Evolutionary conservation across 2,888 invertebrate species (phyloP), one percentile per base, ranked within the genome.

Genomic region (Epinotia bilunana): DNA sequence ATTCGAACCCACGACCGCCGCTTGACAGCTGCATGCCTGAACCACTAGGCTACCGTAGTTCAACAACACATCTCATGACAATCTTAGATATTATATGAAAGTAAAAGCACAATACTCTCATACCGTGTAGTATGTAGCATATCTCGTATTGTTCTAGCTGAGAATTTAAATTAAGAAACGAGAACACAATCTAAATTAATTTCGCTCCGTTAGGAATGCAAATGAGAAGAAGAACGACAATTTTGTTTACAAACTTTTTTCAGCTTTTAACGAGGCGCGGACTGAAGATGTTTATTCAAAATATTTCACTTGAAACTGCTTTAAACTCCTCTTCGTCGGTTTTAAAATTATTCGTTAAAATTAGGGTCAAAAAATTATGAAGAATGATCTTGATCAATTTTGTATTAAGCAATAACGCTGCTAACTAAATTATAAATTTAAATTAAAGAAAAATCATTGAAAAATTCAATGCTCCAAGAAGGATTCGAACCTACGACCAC

Each of bases 121-220:
- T 7, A 43, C 55, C n/a, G 16, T 20, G 43, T 3, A 9, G 6
- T 39, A 43, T 39, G 57, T 7, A 68, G 57, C 58, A 58, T 58
- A 46, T 60, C 43, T 6, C 58, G 43, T 58, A 60, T 69, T 69
- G 58, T 69, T 69, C 46, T 23, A 69, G 69, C 5, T 4, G 43
- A n/a, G 69, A 69, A 69, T 60, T 69, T 12, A 60, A 46, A 69
- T 58, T 60, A 60, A 69, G 69, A 58, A 60, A 69, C n/a, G 60
- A 60, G 60, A 46, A 46, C 69, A 60, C 69, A 60, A 43, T 46
- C 61, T 53, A 28, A 68, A 73, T 73, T 73, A 73, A 73, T 73
- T 60, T 61, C 53, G 39, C 67, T 62, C 53, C 43, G 67, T 68
- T 73, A 67, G 67, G 53, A 53, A 67, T 73, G 67, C 55, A 67